These are phyloP conservation scores for Melanostoma scalare DNA, from an alignment of 2,888 invertebrate species.

Conservation along the genomic window DNA sequence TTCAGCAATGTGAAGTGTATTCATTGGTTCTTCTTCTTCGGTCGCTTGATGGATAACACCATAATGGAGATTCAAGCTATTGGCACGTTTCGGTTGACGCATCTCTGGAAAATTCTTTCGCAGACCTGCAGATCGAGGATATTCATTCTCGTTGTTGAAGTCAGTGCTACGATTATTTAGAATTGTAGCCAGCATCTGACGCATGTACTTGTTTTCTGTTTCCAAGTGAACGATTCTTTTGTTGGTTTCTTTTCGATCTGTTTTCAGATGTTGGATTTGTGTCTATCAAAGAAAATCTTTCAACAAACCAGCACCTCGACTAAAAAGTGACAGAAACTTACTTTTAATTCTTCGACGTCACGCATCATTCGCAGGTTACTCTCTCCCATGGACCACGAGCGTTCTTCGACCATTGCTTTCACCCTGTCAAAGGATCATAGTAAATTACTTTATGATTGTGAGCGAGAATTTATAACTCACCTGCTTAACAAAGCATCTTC, in stretches of 20 bases:
- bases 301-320: too few species aligned
- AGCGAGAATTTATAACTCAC: conserved; percentile 68
- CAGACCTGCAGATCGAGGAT: conserved; percentile 72
- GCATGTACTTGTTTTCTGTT: conserved; percentile 85
- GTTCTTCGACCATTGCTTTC: conserved; percentile 81
- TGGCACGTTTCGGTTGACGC: conserved; percentile 77
- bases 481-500: conserved; percentile 86
- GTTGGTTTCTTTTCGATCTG: conserved; percentile 86
- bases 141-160: conserved; percentile 80
- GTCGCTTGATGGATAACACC: conserved; percentile 79
- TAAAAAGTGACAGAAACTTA: conserved; percentile 55
- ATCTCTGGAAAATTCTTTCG: conserved; percentile 73
- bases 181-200: conserved; percentile 79
- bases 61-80: conserved; percentile 80
- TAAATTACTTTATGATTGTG: not conserved
- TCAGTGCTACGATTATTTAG: conserved; percentile 78
- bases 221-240: conserved; percentile 87
- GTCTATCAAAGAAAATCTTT: conserved; percentile 82
- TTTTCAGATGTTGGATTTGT: conserved; percentile 85
- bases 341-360: conserved; percentile 82
- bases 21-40: conserved; percentile 58
- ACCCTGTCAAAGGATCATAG: conserved; percentile 75
- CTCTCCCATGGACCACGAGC: conserved; percentile 81
- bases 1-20: conserved; percentile 50
- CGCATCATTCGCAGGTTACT: conserved; percentile 80